Conservation (phyloP, 2,888 invertebrate species). For the Nezara viridula region DNA sequence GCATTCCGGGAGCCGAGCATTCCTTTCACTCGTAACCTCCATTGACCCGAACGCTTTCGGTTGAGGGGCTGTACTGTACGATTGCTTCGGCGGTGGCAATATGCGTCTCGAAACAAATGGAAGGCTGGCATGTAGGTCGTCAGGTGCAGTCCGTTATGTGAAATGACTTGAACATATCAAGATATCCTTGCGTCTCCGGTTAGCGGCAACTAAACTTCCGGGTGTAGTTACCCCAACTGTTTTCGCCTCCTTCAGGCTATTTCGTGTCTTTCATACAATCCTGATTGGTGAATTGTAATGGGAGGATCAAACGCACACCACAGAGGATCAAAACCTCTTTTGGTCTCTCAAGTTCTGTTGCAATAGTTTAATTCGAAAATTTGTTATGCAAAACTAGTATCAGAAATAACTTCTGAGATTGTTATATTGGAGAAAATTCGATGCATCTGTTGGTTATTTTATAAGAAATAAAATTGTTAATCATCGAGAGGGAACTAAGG, state of each 20-base stretch:
- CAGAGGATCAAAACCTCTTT: not conserved
- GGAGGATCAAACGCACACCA: not conserved
- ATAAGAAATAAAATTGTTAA: no score
- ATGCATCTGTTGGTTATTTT: no score
- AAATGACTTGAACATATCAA: conserved; percentile 50
- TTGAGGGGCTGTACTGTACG: not conserved
- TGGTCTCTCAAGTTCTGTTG: not conserved
- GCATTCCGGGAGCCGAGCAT: not conserved
- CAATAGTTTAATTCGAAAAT: not conserved
- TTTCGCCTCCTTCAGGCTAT: not conserved
- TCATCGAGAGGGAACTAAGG: no score
- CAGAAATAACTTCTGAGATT: not conserved
- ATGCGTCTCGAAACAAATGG: not conserved
- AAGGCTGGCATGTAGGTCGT: not conserved
- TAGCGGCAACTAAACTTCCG: conserved; percentile 20
- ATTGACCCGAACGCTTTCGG: not conserved
- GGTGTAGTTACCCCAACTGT: conserved; percentile 20
- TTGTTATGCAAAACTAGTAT: not conserved
- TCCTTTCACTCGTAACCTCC: not conserved
- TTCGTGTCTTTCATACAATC: not conserved
- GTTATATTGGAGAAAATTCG: no score
- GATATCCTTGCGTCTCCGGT: conserved; percentile 43
- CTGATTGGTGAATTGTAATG: not conserved
- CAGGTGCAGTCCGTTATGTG: conserved; percentile 18
- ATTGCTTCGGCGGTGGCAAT: not conserved